Base-by-base conservation (phyloP, 2,888 invertebrate genomes). In the Hipparchia semele region DNA sequence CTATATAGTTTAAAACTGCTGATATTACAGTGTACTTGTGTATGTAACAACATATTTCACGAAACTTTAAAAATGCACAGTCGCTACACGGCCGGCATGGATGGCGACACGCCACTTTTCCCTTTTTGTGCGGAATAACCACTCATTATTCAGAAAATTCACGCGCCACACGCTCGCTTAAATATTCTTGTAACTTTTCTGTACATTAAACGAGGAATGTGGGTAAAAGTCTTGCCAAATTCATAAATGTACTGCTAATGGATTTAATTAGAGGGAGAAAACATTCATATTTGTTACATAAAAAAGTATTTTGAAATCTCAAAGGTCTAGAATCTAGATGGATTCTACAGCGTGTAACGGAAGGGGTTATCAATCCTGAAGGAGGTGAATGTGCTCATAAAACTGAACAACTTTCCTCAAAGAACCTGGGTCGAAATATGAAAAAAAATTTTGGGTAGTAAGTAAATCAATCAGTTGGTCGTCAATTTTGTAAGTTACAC, bases 71-170 rank as follows among this genome's bases (percentile, higher is more conserved):
- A 49, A 62, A 62, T 62, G 46, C 62, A 61, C 61, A 46, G 45
- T 46, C 13, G 46, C 46, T 62, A 49, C 62, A 46, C 13, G 46
- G n/a, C n/a, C n/a, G n/a, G n/a, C n/a, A n/a, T n/a, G n/a, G n/a
- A 13, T n/a, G 49, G n/a, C 46, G 8, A 46, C 62, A 8, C 13
- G 46, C n/a, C 61, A 45, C 13, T 49, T 46, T 62, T 13, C 46
- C 53, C 12, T 53, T 66, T 66, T 66, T 54, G 23, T 23, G 9
- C 13, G 33, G 53, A 66, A 66, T n/a, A 39, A 53, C 12, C 13
- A 10, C 49, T 66, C 39, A 54, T 54, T 66, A 54, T 54, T 66
- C 53, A 53, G 65, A 10, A 66, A 54, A 39, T 66, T 39, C 64
- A 33, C 39, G 53, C 53, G 49, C 62, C 10, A 49, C 62, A 62